Evolutionary conservation across 2,888 invertebrate genomes (phyloP).

Genomic region (Allolobophora icterica): DNA sequence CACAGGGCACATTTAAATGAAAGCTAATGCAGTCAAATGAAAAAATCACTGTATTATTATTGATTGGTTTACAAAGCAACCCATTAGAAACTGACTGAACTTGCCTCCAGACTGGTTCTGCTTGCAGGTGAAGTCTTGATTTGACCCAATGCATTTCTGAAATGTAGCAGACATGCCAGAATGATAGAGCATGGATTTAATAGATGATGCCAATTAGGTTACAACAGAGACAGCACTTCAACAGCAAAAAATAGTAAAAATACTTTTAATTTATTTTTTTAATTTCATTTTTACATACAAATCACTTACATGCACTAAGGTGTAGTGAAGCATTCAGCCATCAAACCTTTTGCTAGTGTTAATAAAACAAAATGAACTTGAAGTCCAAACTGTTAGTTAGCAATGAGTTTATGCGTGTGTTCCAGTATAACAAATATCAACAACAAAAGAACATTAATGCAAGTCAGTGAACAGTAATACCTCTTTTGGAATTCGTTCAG

Average conservation of each 20-base stretch:
- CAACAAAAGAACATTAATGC: background rate
- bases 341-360: background rate
- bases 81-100: background rate
- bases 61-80: background rate
- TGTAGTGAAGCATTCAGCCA: background rate
- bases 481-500: constrained; percentile 5
- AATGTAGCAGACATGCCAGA: background rate
- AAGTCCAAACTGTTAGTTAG: background rate
- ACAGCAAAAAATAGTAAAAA: too few species aligned
- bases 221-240: too few species aligned
- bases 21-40: background rate
- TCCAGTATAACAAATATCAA: background rate
- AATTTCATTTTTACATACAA: too few species aligned
- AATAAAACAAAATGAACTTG: background rate
- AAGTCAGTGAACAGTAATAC: background rate
- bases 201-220: too few species aligned
- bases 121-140: background rate
- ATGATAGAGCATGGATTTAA: too few species aligned
- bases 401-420: background rate
- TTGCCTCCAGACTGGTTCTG: constrained; percentile 1
- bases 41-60: background rate
- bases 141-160: constrained; percentile 17
- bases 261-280: too few species aligned
- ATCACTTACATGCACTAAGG: background rate
- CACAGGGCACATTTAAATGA: background rate